These are phyloP conservation scores for Drosophila suzukii DNA, from an alignment of 1,140 invertebrate species.

Conservation along the genomic window DNA sequence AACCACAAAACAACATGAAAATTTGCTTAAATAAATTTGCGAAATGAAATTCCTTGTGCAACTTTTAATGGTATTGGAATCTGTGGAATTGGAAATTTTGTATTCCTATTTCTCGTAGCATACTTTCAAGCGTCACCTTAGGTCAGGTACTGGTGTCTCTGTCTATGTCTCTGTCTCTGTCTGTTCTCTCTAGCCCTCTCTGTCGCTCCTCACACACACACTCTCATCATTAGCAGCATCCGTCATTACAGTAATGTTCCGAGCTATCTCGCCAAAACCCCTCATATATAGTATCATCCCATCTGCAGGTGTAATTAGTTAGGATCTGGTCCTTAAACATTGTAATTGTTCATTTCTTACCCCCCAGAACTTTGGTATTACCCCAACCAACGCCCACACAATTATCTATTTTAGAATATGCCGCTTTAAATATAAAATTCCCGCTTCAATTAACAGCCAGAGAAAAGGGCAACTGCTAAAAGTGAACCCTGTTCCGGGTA, in stretches of 20 bases:
- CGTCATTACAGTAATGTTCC: conserved; percentile 31
- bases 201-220: conserved; percentile 4
- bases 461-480: conserved; percentile 38
- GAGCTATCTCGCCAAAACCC: conserved; percentile 12
- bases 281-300: conserved; percentile 19
- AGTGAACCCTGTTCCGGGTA: conserved; percentile 12
- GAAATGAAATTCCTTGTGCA: conserved; percentile 74
- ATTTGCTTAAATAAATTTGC: conserved; percentile 80
- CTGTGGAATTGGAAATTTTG: conserved; percentile 53
- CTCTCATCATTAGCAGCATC: conserved; percentile 31
- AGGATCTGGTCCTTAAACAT: conserved; percentile 20
- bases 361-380: neutral
- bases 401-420: conserved; percentile 66
- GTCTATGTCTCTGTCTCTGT: conserved; percentile 9
- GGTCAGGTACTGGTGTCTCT: conserved; percentile 34
- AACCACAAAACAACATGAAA: conserved; percentile 56
- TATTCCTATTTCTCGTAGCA: conserved; percentile 59
- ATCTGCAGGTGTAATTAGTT: conserved; percentile 54
- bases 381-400: neutral
- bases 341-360: conserved; percentile 25
- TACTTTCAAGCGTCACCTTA: conserved; percentile 75
- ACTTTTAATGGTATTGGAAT: conserved; percentile 63
- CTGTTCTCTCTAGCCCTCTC: neutral
- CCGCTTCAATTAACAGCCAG: conserved; percentile 48
- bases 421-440: conserved; percentile 36